These are phyloP conservation scores for Athalia rosae DNA, from an alignment of 2,888 invertebrate genomes.

Conservation along the genomic window DNA sequence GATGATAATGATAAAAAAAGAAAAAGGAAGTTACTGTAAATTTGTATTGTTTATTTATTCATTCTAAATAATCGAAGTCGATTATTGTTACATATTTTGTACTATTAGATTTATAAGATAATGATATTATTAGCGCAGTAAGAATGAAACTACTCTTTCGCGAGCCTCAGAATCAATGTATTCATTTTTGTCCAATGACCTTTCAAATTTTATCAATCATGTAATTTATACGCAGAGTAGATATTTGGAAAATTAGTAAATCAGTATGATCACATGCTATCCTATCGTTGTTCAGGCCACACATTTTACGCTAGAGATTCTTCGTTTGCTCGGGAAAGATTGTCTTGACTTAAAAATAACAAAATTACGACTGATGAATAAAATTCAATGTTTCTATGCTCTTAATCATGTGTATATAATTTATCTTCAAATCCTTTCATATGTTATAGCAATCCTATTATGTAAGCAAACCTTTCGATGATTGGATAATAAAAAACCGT, in stretches of 20 bases:
- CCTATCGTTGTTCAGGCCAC: not conserved
- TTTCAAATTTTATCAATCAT: slow-evolving; percentile 22
- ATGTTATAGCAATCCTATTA: not conserved
- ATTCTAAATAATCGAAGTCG: slow-evolving; percentile 44
- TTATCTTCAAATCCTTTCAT: slow-evolving; percentile 29
- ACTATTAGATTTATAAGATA: slow-evolving; percentile 42
- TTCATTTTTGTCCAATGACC: not conserved
- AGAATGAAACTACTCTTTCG: slow-evolving; percentile 34
- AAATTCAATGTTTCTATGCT: slow-evolving; percentile 59
- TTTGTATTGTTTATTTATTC: slow-evolving; percentile 44
- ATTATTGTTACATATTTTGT: slow-evolving; percentile 42
- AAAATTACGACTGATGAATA: slow-evolving; percentile 58
- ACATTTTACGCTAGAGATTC: slow-evolving; percentile 28
- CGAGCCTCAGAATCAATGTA: slow-evolving; percentile 34
- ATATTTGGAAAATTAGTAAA: slow-evolving; percentile 17
- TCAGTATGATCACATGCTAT: slow-evolving; percentile 11
- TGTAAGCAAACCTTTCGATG: not conserved
- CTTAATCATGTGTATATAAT: slow-evolving; percentile 51
- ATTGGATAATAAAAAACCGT: too few species aligned
- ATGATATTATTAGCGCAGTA: slow-evolving; percentile 39
- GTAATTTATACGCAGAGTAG: not conserved
- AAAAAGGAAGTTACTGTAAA: slow-evolving; percentile 40
- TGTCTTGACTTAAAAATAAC: slow-evolving; percentile 50
- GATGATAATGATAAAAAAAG: not conserved
- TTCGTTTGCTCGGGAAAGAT: slow-evolving; percentile 49